Base-by-base conservation (phyloP, 30 jellyfish, hydroid and myxozoan genomes). In the Aurelia aurita complex sp. Pacific region DNA sequence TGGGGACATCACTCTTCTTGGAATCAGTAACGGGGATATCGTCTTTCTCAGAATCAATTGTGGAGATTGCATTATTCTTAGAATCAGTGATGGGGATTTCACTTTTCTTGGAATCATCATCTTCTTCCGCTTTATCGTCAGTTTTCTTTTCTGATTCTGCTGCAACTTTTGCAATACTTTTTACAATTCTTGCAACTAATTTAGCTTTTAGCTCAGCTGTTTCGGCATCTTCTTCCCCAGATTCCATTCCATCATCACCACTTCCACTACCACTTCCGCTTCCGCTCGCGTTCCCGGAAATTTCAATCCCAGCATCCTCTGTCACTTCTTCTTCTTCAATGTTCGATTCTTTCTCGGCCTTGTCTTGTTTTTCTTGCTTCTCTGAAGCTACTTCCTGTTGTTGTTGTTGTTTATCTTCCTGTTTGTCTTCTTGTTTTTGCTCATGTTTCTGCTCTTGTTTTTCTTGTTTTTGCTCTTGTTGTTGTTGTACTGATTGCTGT, bases 211-310 rank as follows among this genome's bases (percentile, higher is more conserved):
- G 18, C 13, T 76, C 79, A 2, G 38, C 63, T 10, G 51, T 73
- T 13, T 57, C 84, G 3, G 51, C 78, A 32, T 71, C 59, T 3
- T 52, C 85, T 50, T 74, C 89, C 35, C 57, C 73, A 3, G 53
- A 40, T 42, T 62, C 89, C 42, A 79, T 51, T 38, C 55, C 85
- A n/a, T 77, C 97, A 16, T 82, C 85, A 11, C 33, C 87, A 11
- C 54, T 70, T 32, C 69, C 88, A 69, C 82, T 63, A 2, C 88
- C 97, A 74, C 97, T 89, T 77, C 90, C 96, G 59, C 93, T 84
- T 67, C 70, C 70, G 70, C 70, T 61, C 10, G 11, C 32, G 15
- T 61, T 61, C 70, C 15, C 70, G 10, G 70, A 61, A 61, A 11
- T 23, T 0, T 61, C 36, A 61, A 17, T 13, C 36, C 36, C 32